Base-by-base conservation (phyloP, 2,113 vertebrate genomes). In the Bos javanicus region DNA sequence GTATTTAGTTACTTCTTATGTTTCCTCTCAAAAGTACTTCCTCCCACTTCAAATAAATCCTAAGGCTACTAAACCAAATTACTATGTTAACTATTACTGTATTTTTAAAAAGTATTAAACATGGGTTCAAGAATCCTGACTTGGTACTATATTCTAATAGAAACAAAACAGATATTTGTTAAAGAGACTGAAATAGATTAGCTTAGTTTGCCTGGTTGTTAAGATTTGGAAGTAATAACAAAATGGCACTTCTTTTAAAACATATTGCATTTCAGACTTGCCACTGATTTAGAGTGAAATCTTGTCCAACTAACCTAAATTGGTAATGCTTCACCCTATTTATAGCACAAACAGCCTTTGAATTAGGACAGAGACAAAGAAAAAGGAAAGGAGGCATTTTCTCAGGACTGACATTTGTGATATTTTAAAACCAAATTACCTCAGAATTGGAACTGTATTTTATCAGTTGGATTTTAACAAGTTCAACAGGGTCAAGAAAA, bases 361-460 rank as follows among this genome's bases (percentile, higher is more conserved):
- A 91, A 88, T 92, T 89, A 92, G 84, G 85, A 60, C 62, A 80
- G n/a, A 33, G n/a, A 67, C 57, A 85, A 95, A 93, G 81, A 56
- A 78, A 94, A 74, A 10, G 3, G n/a, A 43, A 95, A 91, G 26
- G 13, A 26, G 59, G 0, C 3, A 46, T 76, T 93, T 98, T 91
- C 86, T 96, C 59, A 86, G 60, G 87, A 94, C 23, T 90, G 91
- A 93, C 0, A 6, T 78, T 88, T 91, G 85, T 71, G 83, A 90
- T 33, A 33, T 82, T 82, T 91, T 33, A 84, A 81, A 92, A 89
- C 10, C 28, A 94, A 76, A 67, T 90, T 19, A 83, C 67, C 30
- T 78, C 10, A 23, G 39, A 91, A 95, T 52, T 90, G 56, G 30
- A 90, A 80, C 43, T 59, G 71, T 54, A 25, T 90, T 92, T 96